Evolutionary conservation across 2,113 vertebrate species (phyloP), one percentile per base, ranked within the genome.

Genomic region (Spheniscus mendiculus): DNA sequence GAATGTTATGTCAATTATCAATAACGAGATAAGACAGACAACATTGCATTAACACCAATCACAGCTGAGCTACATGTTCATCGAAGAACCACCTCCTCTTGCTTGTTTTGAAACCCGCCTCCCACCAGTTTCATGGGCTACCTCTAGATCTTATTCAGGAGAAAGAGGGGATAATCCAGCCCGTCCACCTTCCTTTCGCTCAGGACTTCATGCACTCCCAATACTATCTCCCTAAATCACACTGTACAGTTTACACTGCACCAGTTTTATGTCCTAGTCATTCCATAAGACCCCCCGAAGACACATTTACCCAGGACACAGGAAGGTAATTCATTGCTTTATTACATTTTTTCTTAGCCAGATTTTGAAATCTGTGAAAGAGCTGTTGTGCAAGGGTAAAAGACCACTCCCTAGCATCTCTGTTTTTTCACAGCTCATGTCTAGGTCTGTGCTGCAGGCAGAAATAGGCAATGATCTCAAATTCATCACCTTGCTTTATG

Each of bases 21-120:
- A 1, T 9, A 52, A 44, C 0, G 2, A 73, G 26, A 4, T 15
- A 65, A 9, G 1, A 12, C 21, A 29, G 38, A 36, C 13, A 53
- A 19, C 1, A 9, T 42, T 45, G 56, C 67, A 36, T 26, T 40
- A 55, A 59, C n/a, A 65, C 42, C 86, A 61, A 5, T 5, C 32
- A 26, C 50, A 30, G 62, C 44, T 56, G 40, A 83, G 45, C 62
- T 49, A 40, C 17, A 0, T 14, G 45, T 14, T 40, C 13, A 42
- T 7, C 2, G 1, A 76, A 38, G 58, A 87, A 32, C 5, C n/a
- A 23, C 30, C 30, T 63, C 23, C 26, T 52, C 22, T 34, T 20
- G 26, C 25, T 87, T 53, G 9, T 27, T 73, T 63, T 16, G 53
- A 80, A 81, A 56, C 32, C 27, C 65, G 15, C 40, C 15, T 78